Evolutionary conservation across 2,888 invertebrate genomes (phyloP).

Genomic region (Liopterus haemorrhoidalis): DNA sequence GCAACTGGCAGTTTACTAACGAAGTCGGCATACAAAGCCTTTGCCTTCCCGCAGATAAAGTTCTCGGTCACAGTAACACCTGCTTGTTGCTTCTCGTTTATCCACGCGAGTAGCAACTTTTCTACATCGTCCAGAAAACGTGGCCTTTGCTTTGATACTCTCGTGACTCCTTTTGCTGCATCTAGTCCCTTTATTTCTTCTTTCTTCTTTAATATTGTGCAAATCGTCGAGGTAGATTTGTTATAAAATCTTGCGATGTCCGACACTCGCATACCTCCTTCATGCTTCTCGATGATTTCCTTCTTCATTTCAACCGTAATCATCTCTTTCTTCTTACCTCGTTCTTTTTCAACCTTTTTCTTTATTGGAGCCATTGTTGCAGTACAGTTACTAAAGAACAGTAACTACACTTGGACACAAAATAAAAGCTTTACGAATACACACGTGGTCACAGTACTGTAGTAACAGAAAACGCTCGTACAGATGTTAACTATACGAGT

Average conservation of each 20-base stretch:
- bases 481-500: too few species aligned
- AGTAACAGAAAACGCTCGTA: too few species aligned
- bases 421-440: too few species aligned
- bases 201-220: slow-evolving; percentile 27
- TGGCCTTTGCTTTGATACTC: slow-evolving; percentile 23
- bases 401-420: too few species aligned
- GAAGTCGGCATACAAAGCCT: slow-evolving; percentile 22
- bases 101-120: slow-evolving; percentile 26
- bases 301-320: slow-evolving; percentile 26
- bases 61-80: slow-evolving; percentile 21
- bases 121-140: slow-evolving; percentile 26
- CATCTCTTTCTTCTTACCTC: slow-evolving; percentile 26
- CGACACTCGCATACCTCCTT: slow-evolving; percentile 20
- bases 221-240: slow-evolving; percentile 26
- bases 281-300: slow-evolving; percentile 26
- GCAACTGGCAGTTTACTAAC: slow-evolving; percentile 16
- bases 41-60: slow-evolving; percentile 28
- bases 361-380: too few species aligned
- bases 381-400: too few species aligned
- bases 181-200: slow-evolving; percentile 24
- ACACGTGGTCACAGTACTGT: too few species aligned
- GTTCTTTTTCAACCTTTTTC: too few species aligned
- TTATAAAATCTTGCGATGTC: slow-evolving; percentile 23
- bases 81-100: slow-evolving; percentile 26
- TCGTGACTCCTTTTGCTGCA: slow-evolving; percentile 25